Conservation (phyloP, 2,888 invertebrate genomes). For the Diplazon laetatorius region DNA sequence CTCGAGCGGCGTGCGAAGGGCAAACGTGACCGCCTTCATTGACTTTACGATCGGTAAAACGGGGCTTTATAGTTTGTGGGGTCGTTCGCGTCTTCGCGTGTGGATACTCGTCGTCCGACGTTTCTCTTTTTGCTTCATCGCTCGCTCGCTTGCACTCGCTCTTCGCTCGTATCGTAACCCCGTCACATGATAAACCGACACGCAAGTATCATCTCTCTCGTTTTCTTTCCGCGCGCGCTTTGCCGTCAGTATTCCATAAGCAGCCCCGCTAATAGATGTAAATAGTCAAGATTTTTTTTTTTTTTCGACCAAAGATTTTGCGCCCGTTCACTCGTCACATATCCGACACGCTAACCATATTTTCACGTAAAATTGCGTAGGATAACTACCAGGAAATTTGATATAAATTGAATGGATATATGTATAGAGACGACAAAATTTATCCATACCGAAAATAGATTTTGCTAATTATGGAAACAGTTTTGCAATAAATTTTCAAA, state of each 20-base stretch:
- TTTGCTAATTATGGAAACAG: background rate
- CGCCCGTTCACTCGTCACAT: background rate
- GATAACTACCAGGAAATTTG: background rate
- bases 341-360: constrained; percentile 14
- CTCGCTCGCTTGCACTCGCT: constrained; percentile 47
- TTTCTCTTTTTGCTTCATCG: constrained; percentile 50
- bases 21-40: constrained; percentile 80
- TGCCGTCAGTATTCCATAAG: constrained; percentile 43
- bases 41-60: constrained; percentile 81
- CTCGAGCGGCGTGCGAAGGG: constrained; percentile 75
- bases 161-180: constrained; percentile 33
- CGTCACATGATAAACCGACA: constrained; percentile 55
- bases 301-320: constrained; percentile 28
- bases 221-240: constrained; percentile 15
- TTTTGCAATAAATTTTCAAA: too few relatives aligned
- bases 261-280: constrained; percentile 61
- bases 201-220: constrained; percentile 52
- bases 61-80: constrained; percentile 78
- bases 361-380: background rate
- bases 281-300: constrained; percentile 52
- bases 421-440: background rate
- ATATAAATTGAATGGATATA: background rate
- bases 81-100: constrained; percentile 70
- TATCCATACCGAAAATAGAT: background rate
- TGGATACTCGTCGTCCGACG: constrained; percentile 59